Conservation (phyloP, 2,888 invertebrate species). For the Ornithoptera priamus region DNA sequence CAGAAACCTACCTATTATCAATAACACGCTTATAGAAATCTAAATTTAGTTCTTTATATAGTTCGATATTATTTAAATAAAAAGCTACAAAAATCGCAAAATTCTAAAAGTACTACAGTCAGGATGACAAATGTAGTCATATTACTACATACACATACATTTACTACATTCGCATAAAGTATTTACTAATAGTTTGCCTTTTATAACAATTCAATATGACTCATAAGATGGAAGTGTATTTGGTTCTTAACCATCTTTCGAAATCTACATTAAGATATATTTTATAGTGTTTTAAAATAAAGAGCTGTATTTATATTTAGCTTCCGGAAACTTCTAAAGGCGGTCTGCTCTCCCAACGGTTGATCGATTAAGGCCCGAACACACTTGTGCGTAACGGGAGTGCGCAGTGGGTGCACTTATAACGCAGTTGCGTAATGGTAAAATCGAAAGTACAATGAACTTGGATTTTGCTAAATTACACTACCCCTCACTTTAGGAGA, state of each 20-base stretch:
- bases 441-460: slow-evolving; percentile 18
- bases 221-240: no score
- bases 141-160: no score
- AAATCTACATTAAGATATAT: not conserved
- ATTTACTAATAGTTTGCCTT: no score
- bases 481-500: not conserved
- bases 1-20: no score
- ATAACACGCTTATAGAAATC: no score
- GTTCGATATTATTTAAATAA: no score
- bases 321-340: slow-evolving; percentile 43
- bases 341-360: slow-evolving; percentile 46
- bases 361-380: slow-evolving; percentile 29
- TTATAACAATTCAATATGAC: no score
- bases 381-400: slow-evolving; percentile 23
- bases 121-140: no score
- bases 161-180: no score
- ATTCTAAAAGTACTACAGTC: no score
- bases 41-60: no score
- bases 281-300: not conserved
- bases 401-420: slow-evolving; percentile 18
- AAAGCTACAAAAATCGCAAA: no score
- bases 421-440: slow-evolving; percentile 14
- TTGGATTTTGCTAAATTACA: not conserved
- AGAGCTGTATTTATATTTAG: slow-evolving; percentile 35
- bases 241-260: not conserved